phyloP scores from a whole-genome alignment of 2,888 invertebrate genomes.

The Cyclophora punctaria region DNA sequence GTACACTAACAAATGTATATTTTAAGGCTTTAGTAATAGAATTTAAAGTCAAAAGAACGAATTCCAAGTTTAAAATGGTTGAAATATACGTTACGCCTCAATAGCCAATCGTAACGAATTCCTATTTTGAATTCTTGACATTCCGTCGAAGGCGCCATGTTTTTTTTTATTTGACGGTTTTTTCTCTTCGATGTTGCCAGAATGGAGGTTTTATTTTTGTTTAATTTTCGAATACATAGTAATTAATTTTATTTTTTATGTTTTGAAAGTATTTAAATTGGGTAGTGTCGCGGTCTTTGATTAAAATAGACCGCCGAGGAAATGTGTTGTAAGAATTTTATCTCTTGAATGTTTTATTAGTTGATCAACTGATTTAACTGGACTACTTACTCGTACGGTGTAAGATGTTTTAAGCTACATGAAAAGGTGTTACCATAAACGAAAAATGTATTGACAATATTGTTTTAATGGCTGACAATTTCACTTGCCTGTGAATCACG shows the following conservation, averaged over 20 bases:
- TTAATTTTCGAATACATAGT: not conserved
- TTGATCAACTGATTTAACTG: no score
- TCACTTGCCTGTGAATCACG: no score
- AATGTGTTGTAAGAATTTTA: not conserved
- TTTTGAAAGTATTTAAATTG: conserved; percentile 13
- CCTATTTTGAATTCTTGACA: conserved; percentile 47
- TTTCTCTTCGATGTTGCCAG: conserved; percentile 15
- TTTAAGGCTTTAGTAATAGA: conserved; percentile 2
- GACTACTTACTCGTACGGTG: no score
- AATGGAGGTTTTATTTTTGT: conserved; percentile 5
- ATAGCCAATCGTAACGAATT: conserved; percentile 48
- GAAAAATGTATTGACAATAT: no score
- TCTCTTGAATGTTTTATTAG: no score
- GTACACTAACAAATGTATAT: conserved; percentile 7
- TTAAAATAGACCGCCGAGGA: conserved; percentile 1
- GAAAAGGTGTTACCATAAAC: no score
- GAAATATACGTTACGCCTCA: conserved; percentile 34
- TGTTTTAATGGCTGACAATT: no score
- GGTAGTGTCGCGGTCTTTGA: conserved; percentile 8
- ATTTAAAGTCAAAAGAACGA: conserved; percentile 9
- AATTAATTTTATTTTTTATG: conserved; percentile 18
- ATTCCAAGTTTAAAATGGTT: conserved; percentile 14
- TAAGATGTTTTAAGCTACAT: no score
- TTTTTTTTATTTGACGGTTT: conserved; percentile 27
- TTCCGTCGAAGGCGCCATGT: conserved; percentile 39